Conservation (phyloP, 2,797 vertebrate species). For the Danionella dracula region DNA sequence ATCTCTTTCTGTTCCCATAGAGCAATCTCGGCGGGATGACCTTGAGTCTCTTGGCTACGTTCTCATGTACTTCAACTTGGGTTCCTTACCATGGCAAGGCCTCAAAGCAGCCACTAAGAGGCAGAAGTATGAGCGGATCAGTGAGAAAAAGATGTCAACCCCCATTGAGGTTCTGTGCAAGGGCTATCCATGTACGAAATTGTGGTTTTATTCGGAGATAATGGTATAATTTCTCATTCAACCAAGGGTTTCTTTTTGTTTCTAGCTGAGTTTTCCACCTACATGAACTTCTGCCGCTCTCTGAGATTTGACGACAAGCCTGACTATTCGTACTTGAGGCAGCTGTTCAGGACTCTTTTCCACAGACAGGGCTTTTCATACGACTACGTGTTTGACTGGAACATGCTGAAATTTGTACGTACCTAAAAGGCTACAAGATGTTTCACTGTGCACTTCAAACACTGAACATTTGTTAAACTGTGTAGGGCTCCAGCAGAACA, state of each 20-base stretch:
- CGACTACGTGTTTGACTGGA: conserved; percentile 98
- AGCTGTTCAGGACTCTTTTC: conserved; percentile 97
- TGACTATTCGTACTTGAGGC: conserved; percentile 92
- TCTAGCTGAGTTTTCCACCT: conserved; percentile 92
- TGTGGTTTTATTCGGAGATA: no score
- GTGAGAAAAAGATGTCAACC: conserved; percentile 97
- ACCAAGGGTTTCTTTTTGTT: neutral
- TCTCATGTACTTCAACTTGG: conserved; percentile 97
- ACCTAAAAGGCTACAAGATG: neutral
- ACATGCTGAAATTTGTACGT: conserved; percentile 98
- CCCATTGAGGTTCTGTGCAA: conserved; percentile 95
- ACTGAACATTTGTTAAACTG: neutral
- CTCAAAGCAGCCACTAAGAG: conserved; percentile 95
- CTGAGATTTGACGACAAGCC: conserved; percentile 96
- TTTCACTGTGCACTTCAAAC: neutral
- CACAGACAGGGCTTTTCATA: conserved; percentile 97
- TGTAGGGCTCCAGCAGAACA: conserved; percentile 86
- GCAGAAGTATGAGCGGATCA: conserved; percentile 96
- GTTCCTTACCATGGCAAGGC: conserved; percentile 94
- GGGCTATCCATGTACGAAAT: conserved; percentile 94
- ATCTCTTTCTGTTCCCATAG: conserved; percentile 55
- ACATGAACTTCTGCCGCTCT: conserved; percentile 95
- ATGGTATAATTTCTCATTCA: neutral
- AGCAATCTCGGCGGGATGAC: conserved; percentile 93
- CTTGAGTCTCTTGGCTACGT: conserved; percentile 94